Conservation (phyloP, 2,113 vertebrate genomes). For the Orthonyx spaldingii region DNA sequence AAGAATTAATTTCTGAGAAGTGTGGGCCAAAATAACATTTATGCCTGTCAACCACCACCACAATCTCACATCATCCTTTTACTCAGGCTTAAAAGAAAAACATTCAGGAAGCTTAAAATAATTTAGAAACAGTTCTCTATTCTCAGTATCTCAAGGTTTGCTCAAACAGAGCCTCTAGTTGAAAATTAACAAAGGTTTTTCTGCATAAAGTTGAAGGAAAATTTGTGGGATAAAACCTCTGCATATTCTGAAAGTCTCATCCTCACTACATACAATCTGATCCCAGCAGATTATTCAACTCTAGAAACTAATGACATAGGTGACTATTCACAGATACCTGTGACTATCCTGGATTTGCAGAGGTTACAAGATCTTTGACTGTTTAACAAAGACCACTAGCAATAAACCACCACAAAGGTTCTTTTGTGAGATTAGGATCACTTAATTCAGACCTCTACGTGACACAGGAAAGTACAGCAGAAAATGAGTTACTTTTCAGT, state of each 20-base stretch:
- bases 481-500: conserved; percentile 36
- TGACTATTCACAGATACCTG: not conserved
- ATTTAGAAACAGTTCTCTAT: not conserved
- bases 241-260: not conserved
- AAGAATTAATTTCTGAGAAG: conserved; percentile 20
- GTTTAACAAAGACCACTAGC: not conserved
- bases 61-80: not conserved
- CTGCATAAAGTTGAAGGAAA: not conserved
- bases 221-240: not conserved
- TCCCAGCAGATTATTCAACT: not conserved
- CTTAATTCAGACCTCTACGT: not conserved
- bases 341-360: not conserved
- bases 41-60: not conserved
- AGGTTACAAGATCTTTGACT: not conserved
- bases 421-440: conserved; percentile 52
- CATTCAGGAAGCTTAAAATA: not conserved
- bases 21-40: not conserved
- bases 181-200: not conserved
- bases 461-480: conserved; percentile 9
- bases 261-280: not conserved
- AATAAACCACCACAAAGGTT: conserved; percentile 16
- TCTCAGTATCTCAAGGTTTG: not conserved
- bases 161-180: not conserved
- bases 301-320: not conserved
- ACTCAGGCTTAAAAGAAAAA: not conserved